Evolutionary conservation across 2,113 vertebrate species (phyloP), one percentile per base, ranked within the genome.

Genomic region (Bubo bubo): DNA sequence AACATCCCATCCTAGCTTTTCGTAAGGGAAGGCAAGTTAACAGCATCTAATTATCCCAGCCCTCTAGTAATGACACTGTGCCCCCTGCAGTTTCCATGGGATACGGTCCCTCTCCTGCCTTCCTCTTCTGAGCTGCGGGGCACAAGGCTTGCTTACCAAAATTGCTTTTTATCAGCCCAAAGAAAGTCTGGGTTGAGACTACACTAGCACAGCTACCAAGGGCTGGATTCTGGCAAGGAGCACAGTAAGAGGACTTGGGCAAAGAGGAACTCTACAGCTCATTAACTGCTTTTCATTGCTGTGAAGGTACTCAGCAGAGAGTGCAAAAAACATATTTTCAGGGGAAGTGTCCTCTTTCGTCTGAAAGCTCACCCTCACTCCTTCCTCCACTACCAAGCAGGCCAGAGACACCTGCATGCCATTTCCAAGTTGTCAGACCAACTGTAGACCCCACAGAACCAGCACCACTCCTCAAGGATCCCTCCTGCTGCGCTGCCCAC

Each of bases 61-160:
- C 93, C 71, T 85, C 90, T 16, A 37, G 96, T 32, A 97, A 96
- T 96, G 96, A 94, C 95, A 96, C 93, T 97, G 96, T 97, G 97
- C 95, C 97, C 97, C 97, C 96, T 97, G 96, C 97, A 96, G 97
- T 97, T 95, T 92, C 95, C 85, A 62, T 43, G 71, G 96, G 81
- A 97, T 93, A 96, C 81, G 45, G 58, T 82, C 63, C 92, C 47
- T 64, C 81, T 90, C 79, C 63, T 9, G 68, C 76, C 90, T 87
- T 32, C 84, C 77, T 74, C 90, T n/a, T 52, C 53, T 0, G 8
- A 82, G 74, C 77, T 30, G 83, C 9, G 1, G 52, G 75, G 12
- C 45, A 13, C 59, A 4, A 41, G 67, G 17, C 63, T 86, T 15
- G 47, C 53, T 67, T 23, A 72, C 66, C 17, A 58, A 76, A 91